Evolutionary conservation across 2,113 vertebrate species (phyloP).

Genomic region (Oncorhynchus clarkii): DNA sequence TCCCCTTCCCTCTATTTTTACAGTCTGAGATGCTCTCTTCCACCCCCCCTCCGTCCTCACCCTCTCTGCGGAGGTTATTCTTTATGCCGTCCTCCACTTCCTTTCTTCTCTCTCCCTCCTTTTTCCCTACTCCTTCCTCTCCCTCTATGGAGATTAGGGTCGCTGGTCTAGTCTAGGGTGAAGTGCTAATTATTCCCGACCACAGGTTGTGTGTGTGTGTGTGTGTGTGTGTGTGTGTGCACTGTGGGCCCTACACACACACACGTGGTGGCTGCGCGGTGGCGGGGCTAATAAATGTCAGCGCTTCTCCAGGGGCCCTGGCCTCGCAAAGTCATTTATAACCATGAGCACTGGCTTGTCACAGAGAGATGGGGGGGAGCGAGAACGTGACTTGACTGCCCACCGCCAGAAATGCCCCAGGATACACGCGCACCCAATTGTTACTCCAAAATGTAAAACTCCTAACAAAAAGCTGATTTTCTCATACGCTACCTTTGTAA

Average conservation of each 20-base stretch:
- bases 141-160: not conserved
- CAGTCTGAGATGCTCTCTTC: not conserved
- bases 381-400: not conserved
- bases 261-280: not conserved
- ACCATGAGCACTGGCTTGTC: constrained; percentile 17
- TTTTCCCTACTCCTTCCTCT: not conserved
- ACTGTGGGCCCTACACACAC: not conserved
- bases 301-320: not conserved
- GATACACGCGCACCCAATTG: not conserved
- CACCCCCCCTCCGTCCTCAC: not conserved
- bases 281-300: constrained; percentile 27
- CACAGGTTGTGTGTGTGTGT: constrained; percentile 5
- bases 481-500: too few relatives aligned
- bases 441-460: not conserved
- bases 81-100: not conserved
- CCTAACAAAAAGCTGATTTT: too few relatives aligned
- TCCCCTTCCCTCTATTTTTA: not conserved
- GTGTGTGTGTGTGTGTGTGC: not conserved
- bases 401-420: not conserved
- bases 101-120: not conserved
- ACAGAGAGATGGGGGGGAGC: not conserved
- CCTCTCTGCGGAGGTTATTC: not conserved
- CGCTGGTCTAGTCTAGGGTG: not conserved
- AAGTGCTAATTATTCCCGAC: constrained; percentile 24
- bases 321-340: constrained; percentile 17